Evolutionary conservation across 2,888 invertebrate species (phyloP), one percentile per base, ranked within the genome.

Genomic region (Drosophila subquinaria): DNA sequence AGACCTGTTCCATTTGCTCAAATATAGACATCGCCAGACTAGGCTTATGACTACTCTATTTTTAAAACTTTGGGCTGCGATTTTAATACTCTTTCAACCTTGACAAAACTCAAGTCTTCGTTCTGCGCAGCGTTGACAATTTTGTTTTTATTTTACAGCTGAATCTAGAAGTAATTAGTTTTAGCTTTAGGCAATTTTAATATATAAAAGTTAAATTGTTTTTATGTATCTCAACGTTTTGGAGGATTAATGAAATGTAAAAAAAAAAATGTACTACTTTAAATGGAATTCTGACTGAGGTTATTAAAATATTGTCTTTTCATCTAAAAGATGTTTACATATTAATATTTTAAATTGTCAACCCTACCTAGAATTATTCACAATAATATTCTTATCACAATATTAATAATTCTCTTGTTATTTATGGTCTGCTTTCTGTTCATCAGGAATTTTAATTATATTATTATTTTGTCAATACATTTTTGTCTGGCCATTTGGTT

Each of bases 401-500:
- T 10, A 15, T 52, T 3, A 13, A 38, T 27, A 13, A 3, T 10
- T 15, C 9, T 38, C 20, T 40, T 23, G 1, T 15, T 15, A 42
- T 50, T 30, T 38, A 35, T 13, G 11, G 20, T 9, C 27, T 15
- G 35, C 20, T 47, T 2, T 15, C 35, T 48, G 20, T 48, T 13
- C 11, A 27, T 1, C 4, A 3, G 23, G 76, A 69, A 84, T 82
- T 72, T 50, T 50, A 72, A 82, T 73, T 52, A 43, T 30, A 20
- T 64, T 47, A 65, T 61, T 55, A 51, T 23, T 48, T 38, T 17
- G 13, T 2, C 9, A 27, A 17, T 9, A 51, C 20, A 55, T 43
- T 64, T 10, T 13, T 8, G 15, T 11, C 33, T 40, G 36, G 6
- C 17, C 45, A 51, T 62, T 47, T 9, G 6, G 3, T 35, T 23